A percentile compares a stretch with the other conserved stretches of the same genome.
These are phyloP conservation scores for Pampus argenteus DNA, from an alignment of 2,797 vertebrate genomes.

Conservation along the genomic window DNA sequence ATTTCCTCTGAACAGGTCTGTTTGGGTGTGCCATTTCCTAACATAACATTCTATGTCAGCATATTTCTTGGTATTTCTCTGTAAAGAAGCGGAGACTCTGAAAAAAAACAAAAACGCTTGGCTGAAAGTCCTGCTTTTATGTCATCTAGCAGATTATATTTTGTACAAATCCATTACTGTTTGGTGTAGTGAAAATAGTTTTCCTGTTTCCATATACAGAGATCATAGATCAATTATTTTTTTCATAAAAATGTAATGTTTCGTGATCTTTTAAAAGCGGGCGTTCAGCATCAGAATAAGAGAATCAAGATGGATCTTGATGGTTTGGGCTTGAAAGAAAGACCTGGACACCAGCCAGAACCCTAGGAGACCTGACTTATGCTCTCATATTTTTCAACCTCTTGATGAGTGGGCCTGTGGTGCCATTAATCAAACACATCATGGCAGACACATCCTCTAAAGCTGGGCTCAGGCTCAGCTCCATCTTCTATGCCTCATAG, in stretches of 20 bases:
- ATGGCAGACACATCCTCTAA: conserved; percentile 73
- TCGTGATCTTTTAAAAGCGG: conserved; percentile 8
- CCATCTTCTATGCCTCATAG: conserved; percentile 61
- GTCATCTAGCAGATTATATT: not conserved
- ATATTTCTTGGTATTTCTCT: conserved; percentile 37
- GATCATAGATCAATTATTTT: not conserved
- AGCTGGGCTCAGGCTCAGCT: conserved; percentile 56
- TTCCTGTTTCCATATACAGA: not conserved
- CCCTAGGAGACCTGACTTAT: conserved; percentile 78
- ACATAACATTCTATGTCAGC: conserved; percentile 58
- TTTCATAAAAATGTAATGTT: conserved; percentile 1
- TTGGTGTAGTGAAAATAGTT: not conserved
- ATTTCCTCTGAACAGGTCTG: conserved; percentile 56
- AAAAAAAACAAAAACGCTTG: too few relatives aligned
- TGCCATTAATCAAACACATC: conserved; percentile 81
- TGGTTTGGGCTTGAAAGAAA: conserved; percentile 47
- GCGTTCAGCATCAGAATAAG: not conserved
- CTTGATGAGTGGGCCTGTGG: conserved; percentile 80
- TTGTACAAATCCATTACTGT: not conserved
- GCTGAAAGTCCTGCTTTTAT: not conserved
- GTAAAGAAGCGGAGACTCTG: too few relatives aligned
- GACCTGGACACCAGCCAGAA: conserved; percentile 77
- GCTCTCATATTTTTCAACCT: conserved; percentile 84
- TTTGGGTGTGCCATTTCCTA: conserved; percentile 52
- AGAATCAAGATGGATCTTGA: conserved; percentile 32